Evolutionary conservation across 2,113 vertebrate genomes (phyloP).

Genomic region (Macaca fascicularis): T2T-MFA8v1.1 NC_088391.1:39996501-39997000

Average conservation of each 20-base stretch:
- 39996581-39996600: slow-evolving; percentile 52
- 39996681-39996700: slow-evolving; percentile 59
- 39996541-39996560: slow-evolving; percentile 31
- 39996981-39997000: slow-evolving; percentile 51
- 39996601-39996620: neutral
- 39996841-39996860: neutral
- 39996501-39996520: slow-evolving; percentile 72
- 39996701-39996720: slow-evolving; percentile 35
- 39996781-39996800: slow-evolving; percentile 48
- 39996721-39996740: slow-evolving; percentile 54
- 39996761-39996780: slow-evolving; percentile 12
- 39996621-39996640: slow-evolving; percentile 46
- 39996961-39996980: slow-evolving; percentile 10
- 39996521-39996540: slow-evolving; percentile 59
- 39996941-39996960: slow-evolving; percentile 27
- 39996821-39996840: neutral
- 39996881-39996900: slow-evolving; percentile 35
- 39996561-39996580: slow-evolving; percentile 70
- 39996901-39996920: neutral
- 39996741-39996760: slow-evolving; percentile 57
- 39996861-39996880: slow-evolving; percentile 46
- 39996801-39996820: slow-evolving; percentile 41
- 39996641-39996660: slow-evolving; percentile 2
- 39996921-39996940: slow-evolving; percentile 33
- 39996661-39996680: slow-evolving; percentile 52